Base-by-base conservation (phyloP, 2,888 invertebrate genomes). In the Ectemnius cavifrons region DNA sequence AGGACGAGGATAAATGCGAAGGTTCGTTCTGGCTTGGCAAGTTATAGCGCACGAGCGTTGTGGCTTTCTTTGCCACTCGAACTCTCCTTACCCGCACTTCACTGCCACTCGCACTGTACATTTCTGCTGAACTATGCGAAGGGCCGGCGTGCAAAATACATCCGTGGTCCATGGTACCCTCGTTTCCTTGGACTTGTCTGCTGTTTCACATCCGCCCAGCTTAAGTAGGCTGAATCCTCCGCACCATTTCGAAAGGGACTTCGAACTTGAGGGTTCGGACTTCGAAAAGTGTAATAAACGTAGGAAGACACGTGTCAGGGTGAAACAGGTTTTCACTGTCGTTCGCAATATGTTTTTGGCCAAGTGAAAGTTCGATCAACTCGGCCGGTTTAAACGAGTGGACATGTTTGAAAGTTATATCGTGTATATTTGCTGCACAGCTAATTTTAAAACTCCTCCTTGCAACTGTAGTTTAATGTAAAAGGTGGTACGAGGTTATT, bases 21-120 rank as follows among this genome's bases (percentile, higher is more conserved):
- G 81, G 74, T 84, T 83, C 75, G 75, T 84, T 84, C 37, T 11
- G 84, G 67, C 76, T 83, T 68, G 75, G 75, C 72, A 73, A 82
- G 75, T 83, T 81, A 73, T 72, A 73, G 67, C 73, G 78, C 76
- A 69, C 78, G 66, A 11, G 37, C 37, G 8, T 37, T 70, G 63
- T 62, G 63, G 60, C 71, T 76, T 69, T 74, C 80, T 76, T 73
- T 71, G 63, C 76, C 75, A 77, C 70, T 71, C 78, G 78, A 77
- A 77, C 63, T 47, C 23, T 72, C 68, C 63, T 62, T 72, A 57
- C 70, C 57, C 37, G 59, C 60, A 63, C 79, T 79, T 74, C 72
- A 70, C 74, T 73, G 60, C 71, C 70, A 74, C 66, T 64, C 70
- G 52, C 58, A 76, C 73, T 69, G 62, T 78, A 78, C 73, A 76